Base-by-base conservation (phyloP, 2,888 invertebrate species). In the Linnaemya vulpina region DNA sequence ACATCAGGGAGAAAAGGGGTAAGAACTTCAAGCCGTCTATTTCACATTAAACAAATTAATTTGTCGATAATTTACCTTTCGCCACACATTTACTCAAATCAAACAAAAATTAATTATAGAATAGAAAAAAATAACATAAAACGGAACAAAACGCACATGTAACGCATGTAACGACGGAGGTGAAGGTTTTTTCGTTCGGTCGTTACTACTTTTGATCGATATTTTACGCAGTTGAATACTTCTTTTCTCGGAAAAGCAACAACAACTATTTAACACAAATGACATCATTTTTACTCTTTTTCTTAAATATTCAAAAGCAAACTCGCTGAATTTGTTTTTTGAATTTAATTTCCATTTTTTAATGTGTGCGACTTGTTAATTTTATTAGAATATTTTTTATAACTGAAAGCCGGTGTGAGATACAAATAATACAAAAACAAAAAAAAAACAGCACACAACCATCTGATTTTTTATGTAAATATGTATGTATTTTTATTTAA, bases 1-100 rank as follows among this genome's bases (percentile, higher is more conserved):
- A 97, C 93, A 97, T 97, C 91, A 96, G 95, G 89, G 95, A 96
- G 93, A 96, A 96, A 91, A 95, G 96, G 96, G 96, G 97, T 97
- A 94, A 93, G 35, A 74, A 63, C 20, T 60, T 49, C 20, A 60
- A 1, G n/a, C n/a, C 22, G 9, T n/a, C 0, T 30, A 25, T 4
- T 80, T 40, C 15, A 22, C 13, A 40, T 17, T 43, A 65, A 46
- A 20, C 20, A 25, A 49, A 49, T 46, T 0, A n/a, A 10, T 17
- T 5, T 5, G 30, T 30, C n/a, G 38, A 38, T 65, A 46, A 38
- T 68, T 53, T 20, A 38, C n/a, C 20, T 51, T 22, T n/a, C 4
- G 0, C 46, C 10, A 51, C 49, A 49, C 46, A 9, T 55, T 22
- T 43, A 10, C 22, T 17, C 25, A n/a, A 40, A 68, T 3, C 35